Evolutionary conservation across 2,888 invertebrate genomes (phyloP).

Genomic region (Syritta pipiens): DNA sequence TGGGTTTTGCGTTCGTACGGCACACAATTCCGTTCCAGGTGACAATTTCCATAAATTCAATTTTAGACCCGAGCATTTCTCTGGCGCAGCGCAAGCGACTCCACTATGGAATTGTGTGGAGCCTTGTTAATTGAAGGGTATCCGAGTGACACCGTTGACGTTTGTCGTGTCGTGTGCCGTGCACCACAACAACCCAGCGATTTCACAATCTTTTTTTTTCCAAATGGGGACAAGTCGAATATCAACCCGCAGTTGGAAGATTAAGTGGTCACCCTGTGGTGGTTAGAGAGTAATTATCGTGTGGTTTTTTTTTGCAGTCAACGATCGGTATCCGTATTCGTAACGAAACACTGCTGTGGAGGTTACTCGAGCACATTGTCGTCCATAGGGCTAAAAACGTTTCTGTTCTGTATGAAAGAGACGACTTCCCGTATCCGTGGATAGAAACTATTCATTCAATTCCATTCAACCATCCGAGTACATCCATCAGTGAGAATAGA

Average conservation of each 20-base stretch:
- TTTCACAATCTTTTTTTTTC: constrained; percentile 64
- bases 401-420: constrained; percentile 65
- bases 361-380: background rate
- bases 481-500: constrained; percentile 45
- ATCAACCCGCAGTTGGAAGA: constrained; percentile 20
- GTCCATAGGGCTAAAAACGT: constrained; percentile 22
- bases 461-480: constrained; percentile 6
- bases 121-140: constrained; percentile 67
- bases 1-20: background rate
- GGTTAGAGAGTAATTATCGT: constrained; percentile 57
- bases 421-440: constrained; percentile 31
- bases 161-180: constrained; percentile 40
- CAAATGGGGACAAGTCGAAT: constrained; percentile 17
- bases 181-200: constrained; percentile 34
- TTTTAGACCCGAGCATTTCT: constrained; percentile 42
- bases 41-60: constrained; percentile 65
- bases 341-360: background rate
- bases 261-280: constrained; percentile 56
- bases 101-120: constrained; percentile 21
- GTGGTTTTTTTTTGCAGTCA: constrained; percentile 55
- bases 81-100: background rate
- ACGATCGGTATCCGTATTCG: constrained; percentile 16
- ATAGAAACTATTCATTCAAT: constrained; percentile 35
- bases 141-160: constrained; percentile 55
- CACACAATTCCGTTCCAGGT: constrained; percentile 38